A percentile compares a stretch with the other conserved stretches of the same genome.
These are phyloP conservation scores for Exephanes ischioxanthus DNA, from an alignment of 2,888 invertebrate species.

Conservation along the genomic window DNA sequence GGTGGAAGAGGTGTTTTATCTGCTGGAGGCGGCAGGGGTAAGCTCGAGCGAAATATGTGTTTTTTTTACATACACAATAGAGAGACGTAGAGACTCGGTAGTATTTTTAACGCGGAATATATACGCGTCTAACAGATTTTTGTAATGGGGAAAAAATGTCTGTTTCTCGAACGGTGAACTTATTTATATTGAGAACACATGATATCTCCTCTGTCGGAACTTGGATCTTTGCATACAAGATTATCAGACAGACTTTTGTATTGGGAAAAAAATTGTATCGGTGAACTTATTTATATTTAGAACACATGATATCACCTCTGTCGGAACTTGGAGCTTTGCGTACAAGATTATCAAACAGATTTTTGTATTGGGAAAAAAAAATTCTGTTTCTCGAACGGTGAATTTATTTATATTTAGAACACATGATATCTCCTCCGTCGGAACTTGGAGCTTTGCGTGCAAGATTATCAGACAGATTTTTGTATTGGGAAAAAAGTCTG, in stretches of 20 bases:
- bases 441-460: no score
- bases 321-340: conserved; percentile 29
- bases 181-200: no score
- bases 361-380: no score
- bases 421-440: no score
- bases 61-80: conserved; percentile 14
- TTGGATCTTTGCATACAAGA: conserved; percentile 30
- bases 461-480: background rate
- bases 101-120: conserved; percentile 11
- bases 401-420: no score
- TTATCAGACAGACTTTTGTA: conserved; percentile 14
- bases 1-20: conserved; percentile 60
- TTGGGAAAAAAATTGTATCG: no score
- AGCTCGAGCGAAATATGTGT: conserved; percentile 54
- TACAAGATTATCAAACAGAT: conserved; percentile 40
- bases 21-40: conserved; percentile 51
- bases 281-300: conserved; percentile 52
- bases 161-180: no score
- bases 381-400: no score
- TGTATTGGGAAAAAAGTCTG: background rate
- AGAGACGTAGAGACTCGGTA: conserved; percentile 21
- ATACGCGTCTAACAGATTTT: conserved; percentile 23
- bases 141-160: background rate
- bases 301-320: conserved; percentile 25
- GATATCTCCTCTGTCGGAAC: no score